Base-by-base conservation (phyloP, 1,140 invertebrate species). In the Potamilus streckersoni region DNA sequence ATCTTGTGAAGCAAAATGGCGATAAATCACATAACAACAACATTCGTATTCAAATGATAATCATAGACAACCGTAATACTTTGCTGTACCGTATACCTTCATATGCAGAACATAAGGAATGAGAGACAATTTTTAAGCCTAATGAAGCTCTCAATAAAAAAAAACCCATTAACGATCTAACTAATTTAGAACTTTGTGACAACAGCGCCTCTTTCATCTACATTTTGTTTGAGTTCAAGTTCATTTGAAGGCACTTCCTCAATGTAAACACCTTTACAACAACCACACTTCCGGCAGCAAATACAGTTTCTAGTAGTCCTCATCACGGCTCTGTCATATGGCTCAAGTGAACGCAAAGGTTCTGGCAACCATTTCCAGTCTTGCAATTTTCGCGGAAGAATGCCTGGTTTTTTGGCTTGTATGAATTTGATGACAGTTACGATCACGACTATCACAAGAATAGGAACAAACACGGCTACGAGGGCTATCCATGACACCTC, bases 331-430 rank as follows among this genome's bases (percentile, higher is more conserved):
- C 67, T 59, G 66, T 88, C 85, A 61, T 78, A 64, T 23, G 86
- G 81, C 56, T 71, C 72, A 58, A 88, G 65, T 12, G 85, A 86
- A 55, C 80, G 79, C 61, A 83, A 62, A 65, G 80, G 82, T 31
- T 67, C 63, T 19, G 87, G 87, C 19, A 88, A 79, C 71, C 84
- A 88, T 65, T 86, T 76, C 87, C 87, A 88, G 59, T 71, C 83
- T n/a, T 70, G 78, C 27, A 88, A 73, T 49, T 76, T 80, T 23
- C n/a, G 60, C 0, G 86, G 87, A 31, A 88, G 81, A 19, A 27
- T 31, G 2, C 67, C 27, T 2, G 82, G 84, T 2, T 68, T 55
- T 67, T 83, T 86, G 19, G 73, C 71, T 69, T 88, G 87, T 8
- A 86, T 20, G 27, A 83, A 60, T 58, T 88, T 88, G 6, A 89